phyloP scores from a whole-genome alignment of 2,888 invertebrate genomes.

The Theristus sp. region DNA sequence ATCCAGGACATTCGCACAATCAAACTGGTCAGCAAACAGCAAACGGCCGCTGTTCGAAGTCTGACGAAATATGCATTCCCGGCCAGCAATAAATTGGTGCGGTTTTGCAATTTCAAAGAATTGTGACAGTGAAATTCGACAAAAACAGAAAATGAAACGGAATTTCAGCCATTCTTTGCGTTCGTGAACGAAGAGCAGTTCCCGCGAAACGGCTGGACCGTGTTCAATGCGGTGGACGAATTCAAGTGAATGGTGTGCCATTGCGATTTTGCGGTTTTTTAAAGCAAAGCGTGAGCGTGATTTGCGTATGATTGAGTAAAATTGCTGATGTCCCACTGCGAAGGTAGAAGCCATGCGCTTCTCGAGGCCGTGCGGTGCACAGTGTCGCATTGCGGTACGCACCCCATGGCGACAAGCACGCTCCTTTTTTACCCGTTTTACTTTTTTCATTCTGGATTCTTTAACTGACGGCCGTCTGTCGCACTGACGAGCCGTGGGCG shows the following conservation, averaged over 20 bases:
- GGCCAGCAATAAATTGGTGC: slow-evolving; percentile 57
- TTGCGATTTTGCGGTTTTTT: not conserved
- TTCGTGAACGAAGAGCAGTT: slow-evolving; percentile 71
- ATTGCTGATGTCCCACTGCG: too few species aligned
- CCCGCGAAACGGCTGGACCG: slow-evolving; percentile 76
- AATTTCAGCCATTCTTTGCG: slow-evolving; percentile 56
- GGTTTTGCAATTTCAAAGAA: not conserved
- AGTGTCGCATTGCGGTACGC: too few species aligned
- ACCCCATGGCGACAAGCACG: too few species aligned
- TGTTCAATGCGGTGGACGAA: slow-evolving; percentile 82
- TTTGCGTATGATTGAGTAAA: too few species aligned
- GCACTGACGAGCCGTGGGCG: too few species aligned
- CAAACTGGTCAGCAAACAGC: slow-evolving; percentile 84
- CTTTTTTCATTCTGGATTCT: too few species aligned
- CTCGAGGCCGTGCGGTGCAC: too few species aligned
- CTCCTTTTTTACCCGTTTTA: too few species aligned
- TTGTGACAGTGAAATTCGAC: not conserved
- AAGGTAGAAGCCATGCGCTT: too few species aligned
- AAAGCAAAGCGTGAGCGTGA: too few species aligned
- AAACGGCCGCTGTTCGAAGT: slow-evolving; percentile 81
- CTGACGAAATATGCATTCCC: slow-evolving; percentile 83
- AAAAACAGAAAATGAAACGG: not conserved
- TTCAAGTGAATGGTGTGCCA: slow-evolving; percentile 60
- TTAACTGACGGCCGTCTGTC: too few species aligned
- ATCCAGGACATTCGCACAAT: slow-evolving; percentile 70